Conservation (phyloP, 35 echinoderm and acorn worm genomes). For the Patiria miniata region DNA sequence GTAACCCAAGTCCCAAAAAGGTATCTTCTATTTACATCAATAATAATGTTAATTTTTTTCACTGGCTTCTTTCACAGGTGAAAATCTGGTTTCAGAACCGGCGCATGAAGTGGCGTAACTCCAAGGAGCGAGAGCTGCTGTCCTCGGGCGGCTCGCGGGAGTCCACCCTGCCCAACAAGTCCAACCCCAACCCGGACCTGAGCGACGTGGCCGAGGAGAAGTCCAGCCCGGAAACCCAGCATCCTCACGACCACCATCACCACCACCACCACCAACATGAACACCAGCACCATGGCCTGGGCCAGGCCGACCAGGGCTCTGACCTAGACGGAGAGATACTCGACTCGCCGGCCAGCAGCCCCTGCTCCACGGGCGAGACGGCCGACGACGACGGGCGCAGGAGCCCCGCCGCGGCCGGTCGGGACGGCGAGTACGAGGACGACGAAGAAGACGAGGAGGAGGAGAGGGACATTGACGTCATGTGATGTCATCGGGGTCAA, state of each 20-base stretch:
- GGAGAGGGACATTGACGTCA: background rate
- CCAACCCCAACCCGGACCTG: constrained; percentile 97
- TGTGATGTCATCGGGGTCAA: background rate
- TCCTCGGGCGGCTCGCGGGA: constrained; percentile 90
- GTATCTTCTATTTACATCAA: too few species aligned
- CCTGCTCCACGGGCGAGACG: constrained; percentile 47
- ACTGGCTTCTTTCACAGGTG: constrained; percentile 55
- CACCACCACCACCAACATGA: too few species aligned
- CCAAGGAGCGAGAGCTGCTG: constrained; percentile 93
- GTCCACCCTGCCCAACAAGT: constrained; percentile 92
- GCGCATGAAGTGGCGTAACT: constrained; percentile 99
- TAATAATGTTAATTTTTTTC: too few species aligned
- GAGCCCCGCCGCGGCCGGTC: background rate
- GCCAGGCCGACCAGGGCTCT: constrained; percentile 16
- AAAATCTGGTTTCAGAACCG: constrained; percentile 99
- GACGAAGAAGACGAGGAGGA: background rate
- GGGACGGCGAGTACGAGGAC: background rate
- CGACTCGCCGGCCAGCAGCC: constrained; percentile 75
- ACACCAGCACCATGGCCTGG: constrained; percentile 27
- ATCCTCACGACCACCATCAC: too few species aligned
- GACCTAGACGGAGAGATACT: constrained; percentile 43
- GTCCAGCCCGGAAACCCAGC: background rate
- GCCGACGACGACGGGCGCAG: background rate
- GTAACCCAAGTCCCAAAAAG: too few species aligned
- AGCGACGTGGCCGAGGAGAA: constrained; percentile 84